These are phyloP conservation scores for Dicrostonyx torquatus DNA, from an alignment of 2,797 vertebrate genomes.

Conservation along the genomic window DNA sequence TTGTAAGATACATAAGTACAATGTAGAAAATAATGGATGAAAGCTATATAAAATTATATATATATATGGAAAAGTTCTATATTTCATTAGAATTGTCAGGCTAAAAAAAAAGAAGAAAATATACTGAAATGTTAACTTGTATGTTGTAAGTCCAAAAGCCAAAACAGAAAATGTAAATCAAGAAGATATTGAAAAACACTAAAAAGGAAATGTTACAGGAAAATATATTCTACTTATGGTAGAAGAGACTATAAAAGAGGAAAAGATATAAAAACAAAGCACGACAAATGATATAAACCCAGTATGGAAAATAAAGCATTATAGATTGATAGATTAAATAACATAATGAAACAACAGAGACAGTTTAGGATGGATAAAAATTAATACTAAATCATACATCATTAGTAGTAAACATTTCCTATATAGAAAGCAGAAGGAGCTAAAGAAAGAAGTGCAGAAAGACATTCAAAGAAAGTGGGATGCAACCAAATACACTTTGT, in stretches of 20 bases:
- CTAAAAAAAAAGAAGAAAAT: not conserved
- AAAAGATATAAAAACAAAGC: not conserved
- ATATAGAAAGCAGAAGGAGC: not conserved
- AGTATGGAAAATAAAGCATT: not conserved
- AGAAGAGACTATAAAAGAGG: not conserved
- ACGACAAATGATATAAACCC: not conserved
- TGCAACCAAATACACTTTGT: not conserved
- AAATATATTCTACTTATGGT: not conserved
- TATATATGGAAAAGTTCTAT: not conserved
- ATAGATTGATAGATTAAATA: not conserved
- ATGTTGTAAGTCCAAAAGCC: not conserved
- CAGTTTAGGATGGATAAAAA: not conserved
- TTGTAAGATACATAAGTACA: not conserved
- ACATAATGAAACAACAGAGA: not conserved
- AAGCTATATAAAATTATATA: not conserved
- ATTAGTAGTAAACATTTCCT: not conserved
- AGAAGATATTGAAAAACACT: not conserved
- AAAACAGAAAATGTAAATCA: not conserved
- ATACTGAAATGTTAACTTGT: not conserved
- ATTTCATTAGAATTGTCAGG: not conserved
- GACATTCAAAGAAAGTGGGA: not conserved
- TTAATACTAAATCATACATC: too few species aligned
- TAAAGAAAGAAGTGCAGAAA: not conserved
- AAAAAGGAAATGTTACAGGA: not conserved
- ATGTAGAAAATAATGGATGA: not conserved